A percentile compares a stretch with the other conserved stretches of the same genome.
These are phyloP conservation scores for Entomobrya proxima DNA, from an alignment of 2,888 invertebrate genomes.

Conservation along the genomic window DNA sequence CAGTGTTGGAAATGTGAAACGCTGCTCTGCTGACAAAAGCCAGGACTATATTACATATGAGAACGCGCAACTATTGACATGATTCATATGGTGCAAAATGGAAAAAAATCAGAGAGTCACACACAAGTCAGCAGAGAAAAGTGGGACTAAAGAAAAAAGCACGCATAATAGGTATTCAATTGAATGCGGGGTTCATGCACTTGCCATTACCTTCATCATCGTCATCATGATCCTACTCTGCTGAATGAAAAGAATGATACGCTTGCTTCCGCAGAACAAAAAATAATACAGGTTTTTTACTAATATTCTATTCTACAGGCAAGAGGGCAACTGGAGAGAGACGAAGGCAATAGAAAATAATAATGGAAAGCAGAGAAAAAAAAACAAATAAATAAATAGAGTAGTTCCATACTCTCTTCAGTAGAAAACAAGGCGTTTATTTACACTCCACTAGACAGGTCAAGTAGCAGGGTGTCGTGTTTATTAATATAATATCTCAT, in stretches of 20 bases:
- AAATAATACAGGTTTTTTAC: too few species aligned
- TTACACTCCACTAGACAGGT: neutral
- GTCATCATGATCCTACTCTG: neutral
- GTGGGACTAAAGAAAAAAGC: conserved; percentile 16
- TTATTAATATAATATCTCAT: conserved; percentile 38
- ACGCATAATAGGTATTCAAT: neutral
- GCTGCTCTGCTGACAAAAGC: conserved; percentile 35
- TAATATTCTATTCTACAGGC: too few species aligned
- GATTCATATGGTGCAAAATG: conserved; percentile 18
- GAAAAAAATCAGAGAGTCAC: neutral
- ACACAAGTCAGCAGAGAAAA: neutral
- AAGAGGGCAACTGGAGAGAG: too few species aligned
- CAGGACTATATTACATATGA: too few species aligned
- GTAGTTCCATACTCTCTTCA: conserved; percentile 51
- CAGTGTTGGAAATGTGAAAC: too few species aligned
- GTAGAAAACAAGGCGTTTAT: neutral
- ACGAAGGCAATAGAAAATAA: too few species aligned
- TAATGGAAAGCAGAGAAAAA: too few species aligned
- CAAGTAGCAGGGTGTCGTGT: neutral
- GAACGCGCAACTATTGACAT: conserved; percentile 50
- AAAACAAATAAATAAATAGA: conserved; percentile 35
- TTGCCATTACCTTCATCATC: conserved; percentile 7
- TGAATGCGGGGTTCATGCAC: conserved; percentile 53
- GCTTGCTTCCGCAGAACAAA: conserved; percentile 51
- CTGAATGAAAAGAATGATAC: conserved; percentile 56